Evolutionary conservation across 2,888 invertebrate genomes (phyloP).

Genomic region (Agonopterix heracliana): DNA sequence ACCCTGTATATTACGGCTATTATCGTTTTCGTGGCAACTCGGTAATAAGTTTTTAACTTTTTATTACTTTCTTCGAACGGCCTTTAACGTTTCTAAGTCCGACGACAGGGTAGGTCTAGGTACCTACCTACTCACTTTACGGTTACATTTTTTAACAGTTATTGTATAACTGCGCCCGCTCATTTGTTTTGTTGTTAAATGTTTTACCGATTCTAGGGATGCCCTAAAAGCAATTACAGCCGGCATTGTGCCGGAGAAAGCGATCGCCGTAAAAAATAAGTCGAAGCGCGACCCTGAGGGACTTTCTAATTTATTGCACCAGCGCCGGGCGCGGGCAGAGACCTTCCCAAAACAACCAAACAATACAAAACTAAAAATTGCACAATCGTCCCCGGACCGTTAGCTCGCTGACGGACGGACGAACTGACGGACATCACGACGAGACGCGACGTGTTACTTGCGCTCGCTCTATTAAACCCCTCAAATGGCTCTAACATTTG

Average conservation of each 20-base stretch:
- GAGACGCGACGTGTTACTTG: neutral
- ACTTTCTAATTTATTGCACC: constrained; percentile 63
- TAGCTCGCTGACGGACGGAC: neutral
- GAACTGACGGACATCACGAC: neutral
- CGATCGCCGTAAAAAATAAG: constrained; percentile 33
- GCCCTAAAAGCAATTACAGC: constrained; percentile 28
- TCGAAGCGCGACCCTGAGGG: constrained; percentile 10
- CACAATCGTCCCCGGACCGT: constrained; percentile 23
- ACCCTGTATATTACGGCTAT: neutral
- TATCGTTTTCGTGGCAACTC: neutral
- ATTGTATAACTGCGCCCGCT: neutral
- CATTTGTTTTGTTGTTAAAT: constrained; percentile 12
- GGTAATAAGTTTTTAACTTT: neutral
- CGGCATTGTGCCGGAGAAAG: constrained; percentile 48
- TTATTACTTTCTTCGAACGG: neutral
- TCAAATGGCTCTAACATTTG: no score
- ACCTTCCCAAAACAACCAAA: constrained; percentile 39
- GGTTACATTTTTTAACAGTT: constrained; percentile 1
- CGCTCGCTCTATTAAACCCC: no score
- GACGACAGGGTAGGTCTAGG: no score
- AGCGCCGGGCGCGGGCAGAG: constrained; percentile 15
- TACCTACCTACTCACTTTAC: neutral
- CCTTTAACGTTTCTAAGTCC: neutral
- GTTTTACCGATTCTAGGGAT: constrained; percentile 18
- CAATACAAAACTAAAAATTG: constrained; percentile 42